phyloP scores from a whole-genome alignment of 2,113 vertebrate genomes.

The Pelecanus crispus region DNA sequence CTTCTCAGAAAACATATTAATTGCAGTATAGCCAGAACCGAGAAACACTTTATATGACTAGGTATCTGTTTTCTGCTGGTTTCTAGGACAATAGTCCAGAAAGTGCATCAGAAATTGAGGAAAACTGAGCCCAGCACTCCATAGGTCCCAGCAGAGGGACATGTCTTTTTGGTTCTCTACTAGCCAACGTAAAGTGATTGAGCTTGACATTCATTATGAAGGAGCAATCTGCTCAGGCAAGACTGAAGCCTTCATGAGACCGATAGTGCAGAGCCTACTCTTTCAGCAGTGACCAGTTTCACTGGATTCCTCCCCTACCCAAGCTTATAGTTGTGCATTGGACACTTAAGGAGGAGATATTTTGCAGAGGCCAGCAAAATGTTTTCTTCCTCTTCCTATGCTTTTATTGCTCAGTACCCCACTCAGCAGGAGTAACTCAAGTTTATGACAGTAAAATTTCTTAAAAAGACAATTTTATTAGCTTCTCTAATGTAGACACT shows the following conservation, averaged over 20 bases:
- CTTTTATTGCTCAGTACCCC: not conserved
- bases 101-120: not conserved
- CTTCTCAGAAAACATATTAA: not conserved
- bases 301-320: not conserved
- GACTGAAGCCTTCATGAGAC: not conserved
- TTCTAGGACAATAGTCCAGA: not conserved
- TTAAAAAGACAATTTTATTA: not conserved
- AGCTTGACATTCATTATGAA: not conserved
- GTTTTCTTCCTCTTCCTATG: not conserved
- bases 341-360: not conserved
- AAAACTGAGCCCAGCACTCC: not conserved
- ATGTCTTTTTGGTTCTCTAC: not conserved
- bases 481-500: not conserved
- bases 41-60: not conserved
- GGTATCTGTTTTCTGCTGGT: not conserved
- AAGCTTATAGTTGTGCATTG: not conserved
- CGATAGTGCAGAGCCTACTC: not conserved
- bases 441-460: not conserved
- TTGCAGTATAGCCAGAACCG: not conserved
- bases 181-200: not conserved
- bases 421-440: not conserved
- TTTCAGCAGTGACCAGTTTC: not conserved
- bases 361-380: not conserved
- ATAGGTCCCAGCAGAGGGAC: not conserved
- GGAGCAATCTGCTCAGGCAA: not conserved